Evolutionary conservation across 2,113 vertebrate species (phyloP).

Genomic region (Crocuta crocuta): DNA sequence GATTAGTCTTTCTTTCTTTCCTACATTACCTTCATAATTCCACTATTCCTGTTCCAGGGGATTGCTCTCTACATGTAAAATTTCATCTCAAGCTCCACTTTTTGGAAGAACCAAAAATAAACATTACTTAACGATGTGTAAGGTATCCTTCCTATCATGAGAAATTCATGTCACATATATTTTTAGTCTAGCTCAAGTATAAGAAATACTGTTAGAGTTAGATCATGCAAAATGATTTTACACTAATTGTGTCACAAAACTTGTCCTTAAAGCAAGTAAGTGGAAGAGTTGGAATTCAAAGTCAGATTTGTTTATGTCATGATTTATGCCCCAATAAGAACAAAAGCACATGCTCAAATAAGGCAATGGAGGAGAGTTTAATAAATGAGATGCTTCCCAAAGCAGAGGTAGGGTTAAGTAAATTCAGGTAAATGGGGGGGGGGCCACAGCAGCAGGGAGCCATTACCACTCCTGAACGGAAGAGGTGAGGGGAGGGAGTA

Average conservation of each 20-base stretch:
- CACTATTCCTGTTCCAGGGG: neutral
- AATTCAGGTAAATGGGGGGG: too few species aligned
- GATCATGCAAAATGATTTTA: neutral
- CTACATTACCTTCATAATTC: neutral
- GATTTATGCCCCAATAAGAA: neutral
- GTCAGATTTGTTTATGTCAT: neutral
- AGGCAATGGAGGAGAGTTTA: neutral
- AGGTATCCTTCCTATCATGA: neutral
- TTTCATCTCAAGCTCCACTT: neutral
- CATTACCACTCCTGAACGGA: neutral
- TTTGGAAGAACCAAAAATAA: neutral
- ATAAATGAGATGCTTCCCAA: neutral
- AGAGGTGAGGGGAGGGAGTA: neutral
- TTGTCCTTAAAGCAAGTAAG: neutral
- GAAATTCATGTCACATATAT: neutral
- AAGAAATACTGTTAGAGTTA: neutral
- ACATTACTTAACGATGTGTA: neutral
- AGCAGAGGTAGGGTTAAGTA: neutral
- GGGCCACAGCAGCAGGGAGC: too few species aligned
- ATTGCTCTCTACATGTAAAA: neutral
- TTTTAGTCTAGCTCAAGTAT: neutral
- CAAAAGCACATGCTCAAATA: neutral
- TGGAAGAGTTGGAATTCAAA: neutral
- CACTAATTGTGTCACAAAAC: neutral
- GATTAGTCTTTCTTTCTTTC: neutral